A percentile compares a stretch with the other conserved stretches of the same genome.
These are phyloP conservation scores for Acrocephalus arundinaceus DNA, from an alignment of 2,113 vertebrate genomes.

Conservation along the genomic window DNA sequence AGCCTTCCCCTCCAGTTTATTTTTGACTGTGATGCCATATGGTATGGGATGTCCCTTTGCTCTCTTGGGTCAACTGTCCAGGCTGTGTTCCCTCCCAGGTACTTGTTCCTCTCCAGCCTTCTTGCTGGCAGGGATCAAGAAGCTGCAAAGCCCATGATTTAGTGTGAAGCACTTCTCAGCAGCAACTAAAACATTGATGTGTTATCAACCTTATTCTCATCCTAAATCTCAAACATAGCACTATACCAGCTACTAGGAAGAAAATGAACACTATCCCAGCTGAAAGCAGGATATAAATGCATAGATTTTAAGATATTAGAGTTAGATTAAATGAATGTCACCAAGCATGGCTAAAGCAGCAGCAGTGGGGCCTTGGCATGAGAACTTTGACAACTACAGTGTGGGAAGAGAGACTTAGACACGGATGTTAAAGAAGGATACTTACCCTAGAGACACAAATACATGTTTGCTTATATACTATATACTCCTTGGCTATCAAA, in stretches of 20 bases:
- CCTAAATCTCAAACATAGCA: neutral
- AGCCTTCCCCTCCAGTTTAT: neutral
- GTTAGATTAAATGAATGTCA: neutral
- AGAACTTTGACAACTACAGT: neutral
- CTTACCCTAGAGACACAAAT: neutral
- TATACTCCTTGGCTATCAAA: neutral
- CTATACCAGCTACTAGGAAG: neutral
- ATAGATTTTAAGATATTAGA: neutral
- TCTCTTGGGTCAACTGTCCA: neutral
- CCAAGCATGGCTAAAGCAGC: neutral
- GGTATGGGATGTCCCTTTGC: neutral
- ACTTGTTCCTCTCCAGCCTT: neutral
- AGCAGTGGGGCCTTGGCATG: neutral
- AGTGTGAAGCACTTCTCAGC: neutral
- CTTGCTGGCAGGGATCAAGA: neutral
- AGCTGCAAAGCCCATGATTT: neutral
- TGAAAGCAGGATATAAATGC: neutral
- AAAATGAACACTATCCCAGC: neutral
- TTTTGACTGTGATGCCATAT: neutral
- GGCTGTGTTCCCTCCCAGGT: neutral
- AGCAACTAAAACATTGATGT: neutral
- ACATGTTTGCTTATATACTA: neutral
- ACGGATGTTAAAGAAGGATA: neutral
- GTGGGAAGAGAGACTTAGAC: neutral
- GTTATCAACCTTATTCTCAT: neutral